A percentile compares a stretch with the other conserved stretches of the same genome.
phyloP scores from a whole-genome alignment of 23 tunicate genomes.

The Ciona savignyi region DNA sequence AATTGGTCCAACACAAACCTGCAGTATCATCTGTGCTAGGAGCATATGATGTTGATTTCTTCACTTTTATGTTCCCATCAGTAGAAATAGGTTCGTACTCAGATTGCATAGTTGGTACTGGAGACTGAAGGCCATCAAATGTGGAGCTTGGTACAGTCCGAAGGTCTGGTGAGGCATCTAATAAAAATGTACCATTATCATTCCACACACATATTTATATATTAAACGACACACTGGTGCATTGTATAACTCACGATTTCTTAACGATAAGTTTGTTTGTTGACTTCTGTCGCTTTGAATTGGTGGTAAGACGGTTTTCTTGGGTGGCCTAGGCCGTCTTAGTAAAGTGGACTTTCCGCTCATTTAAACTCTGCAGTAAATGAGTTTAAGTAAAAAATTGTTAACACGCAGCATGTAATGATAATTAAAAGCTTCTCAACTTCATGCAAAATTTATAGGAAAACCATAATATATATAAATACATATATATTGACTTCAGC shows the following conservation, averaged over 20 bases:
- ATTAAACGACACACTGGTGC: not conserved
- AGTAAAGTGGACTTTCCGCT: slow-evolving; percentile 7
- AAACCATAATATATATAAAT: no score
- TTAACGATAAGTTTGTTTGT: not conserved
- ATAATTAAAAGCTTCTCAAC: no score
- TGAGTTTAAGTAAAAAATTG: no score
- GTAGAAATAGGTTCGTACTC: slow-evolving; percentile 37
- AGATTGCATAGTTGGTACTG: slow-evolving; percentile 89
- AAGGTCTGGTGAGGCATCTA: slow-evolving; percentile 29
- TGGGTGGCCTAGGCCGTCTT: slow-evolving; percentile 65
- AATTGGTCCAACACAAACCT: not conserved
- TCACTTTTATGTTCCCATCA: not conserved
- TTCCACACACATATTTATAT: not conserved
- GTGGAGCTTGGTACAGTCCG: slow-evolving; percentile 16
- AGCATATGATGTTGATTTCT: not conserved
- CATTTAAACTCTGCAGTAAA: not conserved
- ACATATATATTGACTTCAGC: no score
- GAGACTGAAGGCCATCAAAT: slow-evolving; percentile 54
- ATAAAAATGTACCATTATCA: not conserved
- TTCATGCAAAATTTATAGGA: no score
- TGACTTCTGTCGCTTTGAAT: slow-evolving; percentile 20
- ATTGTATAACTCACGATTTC: not conserved
- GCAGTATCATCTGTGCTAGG: not conserved
- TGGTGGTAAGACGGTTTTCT: slow-evolving; percentile 17
- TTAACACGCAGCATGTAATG: no score